Conservation (phyloP, 1,140 invertebrate genomes). For the Papilio machaon region DNA sequence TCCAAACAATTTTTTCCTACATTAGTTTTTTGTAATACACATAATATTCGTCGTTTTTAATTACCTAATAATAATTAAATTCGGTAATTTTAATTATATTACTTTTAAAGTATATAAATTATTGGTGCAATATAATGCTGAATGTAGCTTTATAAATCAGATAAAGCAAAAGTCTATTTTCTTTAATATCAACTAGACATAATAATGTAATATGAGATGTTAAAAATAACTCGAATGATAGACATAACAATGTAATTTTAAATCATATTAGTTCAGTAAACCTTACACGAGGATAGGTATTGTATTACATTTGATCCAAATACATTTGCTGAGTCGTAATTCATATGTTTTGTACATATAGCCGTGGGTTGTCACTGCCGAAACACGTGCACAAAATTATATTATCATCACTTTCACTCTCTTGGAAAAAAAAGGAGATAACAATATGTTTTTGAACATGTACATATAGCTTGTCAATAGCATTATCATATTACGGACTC, state of each 20-base stretch:
- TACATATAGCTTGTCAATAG: not conserved
- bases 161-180: not conserved
- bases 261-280: slow-evolving; percentile 54
- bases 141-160: no score
- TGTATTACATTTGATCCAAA: slow-evolving; percentile 49
- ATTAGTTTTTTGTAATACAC: no score
- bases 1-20: no score
- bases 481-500: slow-evolving; percentile 6
- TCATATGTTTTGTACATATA: slow-evolving; percentile 8
- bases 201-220: slow-evolving; percentile 21
- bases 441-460: no score
- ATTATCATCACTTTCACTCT: not conserved
- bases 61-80: no score
- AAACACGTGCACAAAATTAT: not conserved
- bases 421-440: not conserved
- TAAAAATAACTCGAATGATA: slow-evolving; percentile 20
- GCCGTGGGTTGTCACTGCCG: not conserved
- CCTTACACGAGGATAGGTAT: slow-evolving; percentile 49
- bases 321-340: slow-evolving; percentile 45
- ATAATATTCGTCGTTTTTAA: no score
- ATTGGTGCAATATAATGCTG: no score
- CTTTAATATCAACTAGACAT: not conserved
- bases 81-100: no score
- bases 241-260: slow-evolving; percentile 9
- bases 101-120: no score